Evolutionary conservation across 2,888 invertebrate species (phyloP).

Genomic region (Dendrolimus houi): DNA sequence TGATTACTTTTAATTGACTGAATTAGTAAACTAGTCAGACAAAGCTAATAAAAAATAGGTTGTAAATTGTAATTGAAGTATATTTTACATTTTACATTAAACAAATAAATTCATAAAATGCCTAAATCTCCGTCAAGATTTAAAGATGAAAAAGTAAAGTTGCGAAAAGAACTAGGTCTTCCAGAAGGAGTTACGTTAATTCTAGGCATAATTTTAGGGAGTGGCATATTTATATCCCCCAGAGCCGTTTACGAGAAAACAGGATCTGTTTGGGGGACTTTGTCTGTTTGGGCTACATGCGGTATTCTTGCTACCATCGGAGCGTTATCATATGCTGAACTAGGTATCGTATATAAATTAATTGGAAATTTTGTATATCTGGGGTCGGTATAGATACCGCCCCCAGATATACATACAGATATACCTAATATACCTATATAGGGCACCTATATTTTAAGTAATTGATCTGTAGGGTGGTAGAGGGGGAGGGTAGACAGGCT

Average conservation of each 20-base stretch:
- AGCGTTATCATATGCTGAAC: constrained; percentile 94
- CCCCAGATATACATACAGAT: too few species aligned
- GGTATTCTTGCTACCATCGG: constrained; percentile 90
- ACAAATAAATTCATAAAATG: constrained; percentile 4
- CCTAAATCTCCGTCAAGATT: background rate
- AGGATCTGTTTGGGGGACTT: constrained; percentile 86
- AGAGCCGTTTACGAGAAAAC: constrained; percentile 89
- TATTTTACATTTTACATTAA: background rate
- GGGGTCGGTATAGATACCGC: too few species aligned
- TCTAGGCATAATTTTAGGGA: constrained; percentile 90
- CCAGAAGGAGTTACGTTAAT: constrained; percentile 90
- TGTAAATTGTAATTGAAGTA: too few species aligned
- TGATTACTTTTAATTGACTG: too few species aligned
- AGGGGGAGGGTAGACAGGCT: too few species aligned
- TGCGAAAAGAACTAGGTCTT: constrained; percentile 87
- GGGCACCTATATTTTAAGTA: too few species aligned
- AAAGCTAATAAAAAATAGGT: too few species aligned
- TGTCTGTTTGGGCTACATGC: constrained; percentile 87
- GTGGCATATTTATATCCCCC: constrained; percentile 92
- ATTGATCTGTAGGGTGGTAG: too few species aligned
- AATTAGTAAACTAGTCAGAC: too few species aligned
- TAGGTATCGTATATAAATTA: constrained; percentile 58
- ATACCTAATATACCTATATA: too few species aligned
- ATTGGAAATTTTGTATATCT: too few species aligned
- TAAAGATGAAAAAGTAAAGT: constrained; percentile 53